These are phyloP conservation scores for Thaleichthys pacificus DNA, from an alignment of 2,797 vertebrate genomes.

Conservation along the genomic window DNA sequence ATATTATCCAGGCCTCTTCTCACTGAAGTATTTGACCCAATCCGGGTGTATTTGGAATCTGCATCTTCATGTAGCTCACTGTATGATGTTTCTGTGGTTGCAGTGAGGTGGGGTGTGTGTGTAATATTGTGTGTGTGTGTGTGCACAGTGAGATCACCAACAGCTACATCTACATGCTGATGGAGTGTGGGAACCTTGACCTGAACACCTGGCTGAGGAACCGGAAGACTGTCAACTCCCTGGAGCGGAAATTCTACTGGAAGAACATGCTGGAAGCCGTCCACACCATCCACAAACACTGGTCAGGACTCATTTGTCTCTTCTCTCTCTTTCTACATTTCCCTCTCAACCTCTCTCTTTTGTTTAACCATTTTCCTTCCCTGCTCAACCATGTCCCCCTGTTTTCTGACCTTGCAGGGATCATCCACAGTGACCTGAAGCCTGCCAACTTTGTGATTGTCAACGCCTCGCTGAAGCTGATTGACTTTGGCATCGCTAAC, in stretches of 20 bases:
- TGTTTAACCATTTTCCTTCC: background rate
- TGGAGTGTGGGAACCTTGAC: constrained; percentile 97
- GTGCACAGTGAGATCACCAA: constrained; percentile 87
- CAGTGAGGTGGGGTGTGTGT: too few species aligned
- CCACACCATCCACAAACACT: constrained; percentile 91
- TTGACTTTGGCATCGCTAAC: constrained; percentile 97
- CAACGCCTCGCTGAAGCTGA: constrained; percentile 93
- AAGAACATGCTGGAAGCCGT: constrained; percentile 98
- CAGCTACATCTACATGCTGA: constrained; percentile 92
- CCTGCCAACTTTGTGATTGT: constrained; percentile 98
- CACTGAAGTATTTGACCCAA: too few species aligned
- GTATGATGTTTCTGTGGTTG: too few species aligned
- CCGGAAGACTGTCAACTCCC: constrained; percentile 85
- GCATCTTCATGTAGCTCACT: too few species aligned
- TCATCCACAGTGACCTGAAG: constrained; percentile 96
- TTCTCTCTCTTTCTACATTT: background rate
- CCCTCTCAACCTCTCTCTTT: background rate
- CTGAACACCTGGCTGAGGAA: constrained; percentile 96
- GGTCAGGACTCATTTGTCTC: constrained; percentile 68
- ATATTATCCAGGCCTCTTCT: too few species aligned
- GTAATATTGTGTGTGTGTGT: background rate
- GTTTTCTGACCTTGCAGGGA: constrained; percentile 72
- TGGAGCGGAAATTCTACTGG: constrained; percentile 97
- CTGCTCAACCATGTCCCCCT: background rate
- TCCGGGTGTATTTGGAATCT: too few species aligned